Percentiles rank a stretch among this genome's conserved stretches.
Evolutionary conservation across 2,113 vertebrate species (phyloP).

Genomic region (Eudyptes chrysolophus): DNA sequence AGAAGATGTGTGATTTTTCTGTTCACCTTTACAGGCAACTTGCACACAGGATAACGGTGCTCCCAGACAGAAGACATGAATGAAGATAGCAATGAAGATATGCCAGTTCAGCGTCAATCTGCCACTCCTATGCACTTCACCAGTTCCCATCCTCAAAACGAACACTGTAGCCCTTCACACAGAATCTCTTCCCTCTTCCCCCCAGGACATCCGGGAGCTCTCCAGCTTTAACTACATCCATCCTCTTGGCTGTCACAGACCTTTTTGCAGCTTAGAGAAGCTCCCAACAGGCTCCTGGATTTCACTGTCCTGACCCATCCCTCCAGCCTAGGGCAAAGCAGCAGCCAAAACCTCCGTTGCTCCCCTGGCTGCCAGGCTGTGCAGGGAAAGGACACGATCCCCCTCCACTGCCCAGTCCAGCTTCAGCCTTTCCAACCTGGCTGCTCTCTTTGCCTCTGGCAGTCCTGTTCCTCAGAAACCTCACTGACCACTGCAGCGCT

Average conservation of each 20-base stretch:
- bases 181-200: neutral
- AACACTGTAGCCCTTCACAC: neutral
- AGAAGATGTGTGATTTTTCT: neutral
- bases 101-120: neutral
- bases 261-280: neutral
- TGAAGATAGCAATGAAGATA: neutral
- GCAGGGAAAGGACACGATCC: rapidly evolving
- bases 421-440: neutral
- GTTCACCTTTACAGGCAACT: neutral
- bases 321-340: neutral
- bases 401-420: neutral
- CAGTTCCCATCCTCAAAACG: neutral
- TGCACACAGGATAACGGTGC: neutral
- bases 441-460: neutral
- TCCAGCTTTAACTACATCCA: neutral
- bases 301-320: neutral
- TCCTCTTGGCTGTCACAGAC: neutral
- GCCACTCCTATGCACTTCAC: neutral
- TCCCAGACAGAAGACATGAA: neutral
- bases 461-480: neutral
- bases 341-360: neutral
- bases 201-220: neutral
- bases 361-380: neutral
- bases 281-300: neutral
- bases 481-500: neutral